phyloP scores from a whole-genome alignment of 1,140 invertebrate species.

The Anastrepha ludens region DNA sequence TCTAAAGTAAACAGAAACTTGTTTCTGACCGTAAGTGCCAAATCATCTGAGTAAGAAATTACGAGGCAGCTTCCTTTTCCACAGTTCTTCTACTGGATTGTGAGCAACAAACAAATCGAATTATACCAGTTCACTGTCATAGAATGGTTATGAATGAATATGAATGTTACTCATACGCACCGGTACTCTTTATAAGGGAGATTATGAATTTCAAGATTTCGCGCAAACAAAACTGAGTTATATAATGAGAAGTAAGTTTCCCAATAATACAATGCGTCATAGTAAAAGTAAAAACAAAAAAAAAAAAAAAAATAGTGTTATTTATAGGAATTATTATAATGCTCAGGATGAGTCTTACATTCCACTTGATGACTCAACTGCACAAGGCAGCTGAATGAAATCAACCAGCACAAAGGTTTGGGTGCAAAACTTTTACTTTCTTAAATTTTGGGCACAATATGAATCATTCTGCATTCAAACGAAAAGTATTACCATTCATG shows the following conservation, averaged over 20 bases:
- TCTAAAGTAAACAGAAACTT: too few relatives aligned
- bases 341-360: background rate
- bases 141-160: too few relatives aligned
- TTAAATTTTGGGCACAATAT: background rate
- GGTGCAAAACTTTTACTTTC: conserved; percentile 14
- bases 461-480: conserved; percentile 14
- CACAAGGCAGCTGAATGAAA: background rate
- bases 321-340: background rate
- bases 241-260: background rate
- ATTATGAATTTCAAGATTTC: too few relatives aligned
- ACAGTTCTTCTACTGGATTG: too few relatives aligned
- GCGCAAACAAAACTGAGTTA: too few relatives aligned
- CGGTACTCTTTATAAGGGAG: background rate
- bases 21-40: too few relatives aligned
- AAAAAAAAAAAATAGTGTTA: background rate
- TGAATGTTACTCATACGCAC: background rate
- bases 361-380: background rate
- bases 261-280: background rate
- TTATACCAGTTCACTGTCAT: too few relatives aligned
- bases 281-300: background rate
- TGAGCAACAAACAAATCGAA: too few relatives aligned
- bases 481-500: background rate
- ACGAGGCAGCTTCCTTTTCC: too few relatives aligned
- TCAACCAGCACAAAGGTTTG: background rate
- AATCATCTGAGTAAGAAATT: too few relatives aligned